These are phyloP conservation scores for Epinephelus coioides DNA, from an alignment of 2,797 vertebrate genomes.

Conservation along the genomic window DNA sequence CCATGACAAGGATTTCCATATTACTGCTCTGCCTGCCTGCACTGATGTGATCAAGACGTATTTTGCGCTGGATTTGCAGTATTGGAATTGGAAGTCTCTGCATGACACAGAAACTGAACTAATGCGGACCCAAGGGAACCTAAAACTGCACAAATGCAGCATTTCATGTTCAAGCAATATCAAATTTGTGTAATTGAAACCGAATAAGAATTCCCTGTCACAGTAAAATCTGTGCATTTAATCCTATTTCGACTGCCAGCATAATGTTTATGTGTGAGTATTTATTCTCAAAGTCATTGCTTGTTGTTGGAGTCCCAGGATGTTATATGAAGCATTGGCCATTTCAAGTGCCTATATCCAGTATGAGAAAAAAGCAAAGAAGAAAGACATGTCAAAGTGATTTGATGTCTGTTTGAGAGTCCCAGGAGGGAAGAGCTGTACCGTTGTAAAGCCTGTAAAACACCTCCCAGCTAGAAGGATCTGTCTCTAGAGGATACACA, in stretches of 20 bases:
- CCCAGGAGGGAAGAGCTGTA: conserved; percentile 71
- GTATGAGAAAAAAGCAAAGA: conserved; percentile 29
- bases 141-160: conserved; percentile 31
- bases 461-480: conserved; percentile 77
- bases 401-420: conserved; percentile 80
- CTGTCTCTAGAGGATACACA: conserved; percentile 75
- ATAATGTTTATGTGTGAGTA: conserved; percentile 29
- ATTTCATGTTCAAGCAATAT: conserved; percentile 41
- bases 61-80: conserved; percentile 52
- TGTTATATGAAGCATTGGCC: conserved; percentile 32
- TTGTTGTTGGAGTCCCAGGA: conserved; percentile 16
- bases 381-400: conserved; percentile 77
- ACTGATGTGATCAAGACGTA: conserved; percentile 53
- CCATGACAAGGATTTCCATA: conserved; percentile 53
- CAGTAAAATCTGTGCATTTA: conserved; percentile 24
- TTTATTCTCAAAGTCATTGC: conserved; percentile 33
- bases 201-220: neutral
- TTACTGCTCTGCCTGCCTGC: conserved; percentile 33
- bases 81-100: conserved; percentile 33
- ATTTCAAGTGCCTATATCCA: conserved; percentile 31
- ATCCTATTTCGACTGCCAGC: conserved; percentile 47
- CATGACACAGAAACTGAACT: conserved; percentile 35
- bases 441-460: conserved; percentile 82
- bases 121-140: conserved; percentile 31
- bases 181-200: conserved; percentile 34